Evolutionary conservation across 2,888 invertebrate species (phyloP).

Genomic region (Lithophane leautieri): DNA sequence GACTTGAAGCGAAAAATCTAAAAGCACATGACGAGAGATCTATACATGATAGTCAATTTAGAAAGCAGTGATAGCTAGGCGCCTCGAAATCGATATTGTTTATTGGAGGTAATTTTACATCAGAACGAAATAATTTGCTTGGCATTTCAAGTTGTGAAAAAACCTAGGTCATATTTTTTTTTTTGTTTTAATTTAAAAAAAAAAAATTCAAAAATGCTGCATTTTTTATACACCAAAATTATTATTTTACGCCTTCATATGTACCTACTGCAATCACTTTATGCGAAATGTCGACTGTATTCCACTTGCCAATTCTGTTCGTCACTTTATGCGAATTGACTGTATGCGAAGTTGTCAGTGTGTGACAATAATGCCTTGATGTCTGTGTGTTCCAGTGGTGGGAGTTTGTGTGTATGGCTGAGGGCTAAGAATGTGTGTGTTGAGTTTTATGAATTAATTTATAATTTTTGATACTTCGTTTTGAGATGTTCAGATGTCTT

Average conservation of each 20-base stretch:
- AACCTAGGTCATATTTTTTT: too few relatives aligned
- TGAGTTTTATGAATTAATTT: conserved; percentile 62
- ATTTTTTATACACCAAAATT: neutral
- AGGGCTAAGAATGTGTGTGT: conserved; percentile 26
- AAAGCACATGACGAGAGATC: neutral
- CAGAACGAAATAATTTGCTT: neutral
- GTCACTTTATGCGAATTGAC: conserved; percentile 25
- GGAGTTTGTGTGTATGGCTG: conserved; percentile 47
- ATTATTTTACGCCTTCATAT: neutral
- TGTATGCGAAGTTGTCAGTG: conserved; percentile 35
- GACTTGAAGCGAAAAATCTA: conserved; percentile 4
- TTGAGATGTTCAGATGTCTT: conserved; percentile 31
- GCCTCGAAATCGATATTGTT: neutral
- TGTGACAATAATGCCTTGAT: conserved; percentile 17
- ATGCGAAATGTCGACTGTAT: conserved; percentile 48
- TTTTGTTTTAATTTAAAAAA: too few relatives aligned
- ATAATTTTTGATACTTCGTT: conserved; percentile 48
- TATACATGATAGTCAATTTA: neutral
- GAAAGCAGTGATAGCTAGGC: neutral
- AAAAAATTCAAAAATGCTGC: too few relatives aligned
- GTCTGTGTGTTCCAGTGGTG: conserved; percentile 41
- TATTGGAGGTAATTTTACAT: neutral
- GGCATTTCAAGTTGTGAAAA: neutral
- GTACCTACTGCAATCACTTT: neutral
- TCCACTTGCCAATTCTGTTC: conserved; percentile 47